Conservation (phyloP, 2,888 invertebrate species). For the Caenorhabditis sp. region DNA sequence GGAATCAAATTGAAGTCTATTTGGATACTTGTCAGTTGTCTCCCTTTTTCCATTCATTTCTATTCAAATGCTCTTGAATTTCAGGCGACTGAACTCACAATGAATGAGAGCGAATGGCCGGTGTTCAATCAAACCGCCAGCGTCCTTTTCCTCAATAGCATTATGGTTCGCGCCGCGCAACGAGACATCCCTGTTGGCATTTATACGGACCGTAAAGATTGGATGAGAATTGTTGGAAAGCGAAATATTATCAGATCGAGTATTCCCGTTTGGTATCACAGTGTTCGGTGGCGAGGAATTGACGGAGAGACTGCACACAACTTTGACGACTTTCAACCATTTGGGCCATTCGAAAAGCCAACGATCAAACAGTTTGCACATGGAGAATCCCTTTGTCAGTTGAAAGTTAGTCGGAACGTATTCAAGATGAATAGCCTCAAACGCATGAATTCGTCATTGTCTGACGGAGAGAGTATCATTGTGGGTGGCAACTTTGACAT, state of each 20-base stretch:
- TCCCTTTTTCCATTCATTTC: neutral
- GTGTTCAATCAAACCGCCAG: constrained; percentile 22
- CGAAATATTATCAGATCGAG: neutral
- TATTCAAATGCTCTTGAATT: constrained; percentile 1
- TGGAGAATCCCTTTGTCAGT: constrained; percentile 2
- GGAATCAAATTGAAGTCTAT: constrained; percentile 47
- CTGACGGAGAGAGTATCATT: neutral
- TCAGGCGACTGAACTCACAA: neutral
- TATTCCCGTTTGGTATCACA: constrained; percentile 26
- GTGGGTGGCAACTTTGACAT: neutral
- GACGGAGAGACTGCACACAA: constrained; percentile 9
- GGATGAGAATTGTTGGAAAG: constrained; percentile 2
- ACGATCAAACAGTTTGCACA: constrained; percentile 18
- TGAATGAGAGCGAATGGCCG: neutral
- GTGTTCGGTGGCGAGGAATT: neutral
- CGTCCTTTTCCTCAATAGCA: constrained; percentile 46
- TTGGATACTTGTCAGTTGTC: constrained; percentile 50
- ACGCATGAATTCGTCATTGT: too few relatives aligned
- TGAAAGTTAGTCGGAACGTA: constrained; percentile 2
- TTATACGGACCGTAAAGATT: constrained; percentile 14
- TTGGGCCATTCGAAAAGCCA: constrained; percentile 11
- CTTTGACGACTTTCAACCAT: constrained; percentile 21
- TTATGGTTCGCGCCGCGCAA: constrained; percentile 23
- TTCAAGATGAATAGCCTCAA: neutral
- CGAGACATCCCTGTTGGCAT: constrained; percentile 1